A percentile compares a stretch with the other conserved stretches of the same genome.
These are phyloP conservation scores for Nineta flava DNA, from an alignment of 2,888 invertebrate species.

Conservation along the genomic window DNA sequence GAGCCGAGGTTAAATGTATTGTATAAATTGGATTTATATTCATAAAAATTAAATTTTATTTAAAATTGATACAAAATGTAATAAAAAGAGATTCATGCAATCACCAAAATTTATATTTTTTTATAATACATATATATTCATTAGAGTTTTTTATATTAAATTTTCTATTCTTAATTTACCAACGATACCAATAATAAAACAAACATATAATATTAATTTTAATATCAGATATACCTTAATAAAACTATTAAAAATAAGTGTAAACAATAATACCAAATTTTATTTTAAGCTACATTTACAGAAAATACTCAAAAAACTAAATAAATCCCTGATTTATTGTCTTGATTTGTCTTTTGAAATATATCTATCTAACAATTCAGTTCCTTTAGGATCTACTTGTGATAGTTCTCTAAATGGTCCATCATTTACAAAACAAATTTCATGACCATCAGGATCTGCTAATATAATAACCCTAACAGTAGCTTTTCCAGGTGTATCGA, in stretches of 20 bases:
- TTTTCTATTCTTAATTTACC: conserved; percentile 10
- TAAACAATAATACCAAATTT: too few species aligned
- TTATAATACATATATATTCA: background rate
- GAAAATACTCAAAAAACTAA: background rate
- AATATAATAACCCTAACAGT: conserved; percentile 91
- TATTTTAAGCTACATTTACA: background rate
- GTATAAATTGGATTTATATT: too few species aligned
- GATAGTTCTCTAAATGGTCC: conserved; percentile 85
- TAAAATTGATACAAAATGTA: background rate
- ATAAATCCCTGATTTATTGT: background rate
- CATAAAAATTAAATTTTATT: too few species aligned
- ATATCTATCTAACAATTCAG: conserved; percentile 59
- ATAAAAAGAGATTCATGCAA: background rate
- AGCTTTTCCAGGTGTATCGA: conserved; percentile 95
- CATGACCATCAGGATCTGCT: conserved; percentile 93
- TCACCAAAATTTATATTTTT: background rate
- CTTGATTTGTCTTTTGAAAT: conserved; percentile 49
- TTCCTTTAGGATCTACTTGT: conserved; percentile 67
- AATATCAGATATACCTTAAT: background rate
- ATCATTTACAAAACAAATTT: conserved; percentile 97
- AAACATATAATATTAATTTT: background rate
- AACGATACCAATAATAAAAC: too few species aligned
- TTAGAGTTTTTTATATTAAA: background rate
- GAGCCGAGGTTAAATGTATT: too few species aligned
- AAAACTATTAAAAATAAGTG: background rate